A percentile compares a stretch with the other conserved stretches of the same genome.
Evolutionary conservation across 2,888 invertebrate genomes (phyloP).

Genomic region (Dryobotodes eremita): DNA sequence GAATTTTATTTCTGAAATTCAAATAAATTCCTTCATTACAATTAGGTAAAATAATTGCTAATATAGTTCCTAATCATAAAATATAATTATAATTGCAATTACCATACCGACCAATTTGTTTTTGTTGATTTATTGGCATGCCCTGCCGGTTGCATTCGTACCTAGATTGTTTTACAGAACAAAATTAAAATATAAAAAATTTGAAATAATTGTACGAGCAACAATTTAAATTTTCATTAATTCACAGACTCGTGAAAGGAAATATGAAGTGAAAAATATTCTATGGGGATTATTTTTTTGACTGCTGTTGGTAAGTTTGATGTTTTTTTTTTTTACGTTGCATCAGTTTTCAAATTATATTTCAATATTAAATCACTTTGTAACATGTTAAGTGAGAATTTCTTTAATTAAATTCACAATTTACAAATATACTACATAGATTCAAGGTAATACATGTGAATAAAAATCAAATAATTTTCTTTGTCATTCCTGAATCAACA

Average conservation of each 20-base stretch:
- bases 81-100: slow-evolving; percentile 24
- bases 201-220: neutral
- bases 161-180: slow-evolving; percentile 53
- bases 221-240: slow-evolving; percentile 6
- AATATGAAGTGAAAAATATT: slow-evolving; percentile 72
- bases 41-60: slow-evolving; percentile 36
- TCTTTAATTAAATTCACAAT: neutral
- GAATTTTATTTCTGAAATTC: slow-evolving; percentile 64
- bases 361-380: neutral
- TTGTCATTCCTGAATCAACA: slow-evolving; percentile 53
- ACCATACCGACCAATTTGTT: slow-evolving; percentile 20
- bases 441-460: neutral
- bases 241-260: slow-evolving; percentile 60
- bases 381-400: neutral
- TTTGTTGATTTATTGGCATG: slow-evolving; percentile 50
- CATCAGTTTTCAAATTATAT: slow-evolving; percentile 48
- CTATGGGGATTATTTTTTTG: slow-evolving; percentile 76
- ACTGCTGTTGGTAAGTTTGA: slow-evolving; percentile 77
- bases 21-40: slow-evolving; percentile 18
- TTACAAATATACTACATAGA: neutral
- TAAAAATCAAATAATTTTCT: slow-evolving; percentile 29
- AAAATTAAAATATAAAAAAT: slow-evolving; percentile 25
- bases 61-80: slow-evolving; percentile 12
- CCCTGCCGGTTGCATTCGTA: slow-evolving; percentile 70
- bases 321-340: slow-evolving; percentile 54